These are phyloP conservation scores for Drosophila neotestacea DNA, from an alignment of 2,888 invertebrate genomes.

Conservation along the genomic window DNA sequence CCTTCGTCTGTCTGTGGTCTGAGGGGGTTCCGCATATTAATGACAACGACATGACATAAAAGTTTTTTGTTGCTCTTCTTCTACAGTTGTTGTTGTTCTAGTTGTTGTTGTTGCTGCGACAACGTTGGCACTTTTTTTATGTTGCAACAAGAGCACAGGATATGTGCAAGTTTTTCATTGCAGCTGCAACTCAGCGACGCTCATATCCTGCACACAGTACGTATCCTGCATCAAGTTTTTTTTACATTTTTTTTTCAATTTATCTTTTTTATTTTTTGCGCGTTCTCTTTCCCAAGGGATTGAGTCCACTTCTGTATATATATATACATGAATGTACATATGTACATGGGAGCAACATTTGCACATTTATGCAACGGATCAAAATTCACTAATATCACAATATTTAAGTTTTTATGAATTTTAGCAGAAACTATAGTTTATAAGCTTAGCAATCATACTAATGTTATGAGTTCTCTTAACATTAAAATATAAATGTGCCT, in stretches of 20 bases:
- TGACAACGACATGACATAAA: constrained; percentile 49
- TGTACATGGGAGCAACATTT: background rate
- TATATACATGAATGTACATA: background rate
- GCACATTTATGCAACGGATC: background rate
- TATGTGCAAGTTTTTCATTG: constrained; percentile 60
- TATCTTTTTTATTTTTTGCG: constrained; percentile 2
- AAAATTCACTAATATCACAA: background rate
- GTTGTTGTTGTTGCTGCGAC: constrained; percentile 24
- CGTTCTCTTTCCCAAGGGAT: constrained; percentile 14
- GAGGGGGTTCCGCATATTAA: constrained; percentile 48
- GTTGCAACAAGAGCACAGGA: constrained; percentile 54
- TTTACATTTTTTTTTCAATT: background rate
- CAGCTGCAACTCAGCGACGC: constrained; percentile 66
- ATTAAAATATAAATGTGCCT: too few relatives aligned
- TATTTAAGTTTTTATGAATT: too few relatives aligned
- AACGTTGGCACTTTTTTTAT: constrained; percentile 54
- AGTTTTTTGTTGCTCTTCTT: constrained; percentile 44
- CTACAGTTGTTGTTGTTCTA: constrained; percentile 9
- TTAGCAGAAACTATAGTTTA: too few relatives aligned
- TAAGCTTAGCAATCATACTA: too few relatives aligned
- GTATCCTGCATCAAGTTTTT: constrained; percentile 37
- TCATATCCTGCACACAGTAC: constrained; percentile 65
- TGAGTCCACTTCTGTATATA: constrained; percentile 2
- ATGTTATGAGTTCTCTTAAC: too few relatives aligned
- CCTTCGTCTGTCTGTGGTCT: constrained; percentile 20